These are phyloP conservation scores for Amaurobius ferox DNA, from an alignment of 2,888 invertebrate species.

Conservation along the genomic window DNA sequence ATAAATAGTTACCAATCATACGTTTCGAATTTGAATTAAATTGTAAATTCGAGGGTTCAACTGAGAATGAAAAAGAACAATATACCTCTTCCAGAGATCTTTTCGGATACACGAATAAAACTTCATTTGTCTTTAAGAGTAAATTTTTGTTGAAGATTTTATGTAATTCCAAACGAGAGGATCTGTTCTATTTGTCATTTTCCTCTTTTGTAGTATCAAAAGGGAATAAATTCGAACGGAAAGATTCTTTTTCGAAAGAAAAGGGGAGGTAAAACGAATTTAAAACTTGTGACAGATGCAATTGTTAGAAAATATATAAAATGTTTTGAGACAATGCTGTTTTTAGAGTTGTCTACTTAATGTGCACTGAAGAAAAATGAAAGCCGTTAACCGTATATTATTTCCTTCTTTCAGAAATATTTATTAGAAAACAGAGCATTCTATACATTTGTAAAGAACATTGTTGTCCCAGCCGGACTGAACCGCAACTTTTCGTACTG, in stretches of 20 bases:
- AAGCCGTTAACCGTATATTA: too few species aligned
- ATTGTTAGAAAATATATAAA: constrained; percentile 50
- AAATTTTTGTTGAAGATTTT: constrained; percentile 44
- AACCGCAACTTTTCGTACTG: too few species aligned
- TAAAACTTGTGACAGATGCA: constrained; percentile 61
- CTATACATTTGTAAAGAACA: too few species aligned
- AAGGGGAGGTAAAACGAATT: constrained; percentile 49
- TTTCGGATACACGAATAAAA: constrained; percentile 64
- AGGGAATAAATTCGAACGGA: constrained; percentile 1
- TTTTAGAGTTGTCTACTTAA: too few species aligned
- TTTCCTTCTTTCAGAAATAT: too few species aligned
- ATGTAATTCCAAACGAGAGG: constrained; percentile 41
- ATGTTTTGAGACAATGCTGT: constrained; percentile 5
- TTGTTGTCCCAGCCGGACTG: too few species aligned
- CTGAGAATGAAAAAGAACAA: not conserved
- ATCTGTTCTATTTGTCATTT: constrained; percentile 48
- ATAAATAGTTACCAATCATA: too few species aligned
- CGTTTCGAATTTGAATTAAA: too few species aligned
- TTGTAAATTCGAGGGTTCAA: not conserved
- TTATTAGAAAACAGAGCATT: too few species aligned
- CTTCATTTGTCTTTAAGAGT: constrained; percentile 60
- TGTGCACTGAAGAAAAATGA: too few species aligned
- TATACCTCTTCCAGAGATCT: not conserved
- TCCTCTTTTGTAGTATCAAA: constrained; percentile 19
- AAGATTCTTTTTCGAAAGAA: constrained; percentile 22